Base-by-base conservation (phyloP, 2,797 vertebrate genomes). In the Hippoglossus hippoglossus region DNA sequence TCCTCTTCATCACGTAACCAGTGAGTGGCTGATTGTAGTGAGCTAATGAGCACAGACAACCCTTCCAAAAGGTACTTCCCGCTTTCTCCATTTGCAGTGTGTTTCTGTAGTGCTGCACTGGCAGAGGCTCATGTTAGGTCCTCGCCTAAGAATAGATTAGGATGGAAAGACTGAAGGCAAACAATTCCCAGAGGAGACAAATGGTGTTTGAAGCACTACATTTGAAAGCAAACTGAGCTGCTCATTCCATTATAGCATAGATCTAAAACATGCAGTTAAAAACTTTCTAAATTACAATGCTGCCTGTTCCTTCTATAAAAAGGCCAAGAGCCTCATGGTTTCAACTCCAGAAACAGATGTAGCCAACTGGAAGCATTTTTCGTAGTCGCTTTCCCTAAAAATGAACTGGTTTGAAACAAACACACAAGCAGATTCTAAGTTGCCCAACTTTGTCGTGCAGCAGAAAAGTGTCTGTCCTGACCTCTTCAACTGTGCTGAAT, bases 1-100 rank as follows among this genome's bases (percentile, higher is more conserved):
- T 80, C 74, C 18, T 65, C 77, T 82, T 31, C 28, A 13, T 93
- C 89, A 85, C 69, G 73, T 87, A 91, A 91, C 65, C 51, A 54
- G 34, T 0, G 31, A 69, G 41, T 41, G 0, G 15, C 69, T 65
- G 62, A 85, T 76, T 36, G 63, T n/a, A 53, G 57, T 59, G 80
- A 88, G 72, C 67, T 83, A 80, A 89, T 69, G 53, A 78, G 69
- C 68, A 10, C 71, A 44, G 84, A 88, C 88, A 83, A 55, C 25
- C 51, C 49, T 61, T 76, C 77, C 57, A 62, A 19, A 25, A 47
- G 49, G 46, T 58, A 60, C 59, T 64, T 84, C 78, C 73, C 69
- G 52, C 77, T 73, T 55, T 82, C 61, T 58, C 68, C 57, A 46
- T 78, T 56, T 52, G 6, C n/a, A 9, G 44, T 46, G 63, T 60